Conservation (phyloP, 2,888 invertebrate genomes). For the Chrysolina haemoptera region DNA sequence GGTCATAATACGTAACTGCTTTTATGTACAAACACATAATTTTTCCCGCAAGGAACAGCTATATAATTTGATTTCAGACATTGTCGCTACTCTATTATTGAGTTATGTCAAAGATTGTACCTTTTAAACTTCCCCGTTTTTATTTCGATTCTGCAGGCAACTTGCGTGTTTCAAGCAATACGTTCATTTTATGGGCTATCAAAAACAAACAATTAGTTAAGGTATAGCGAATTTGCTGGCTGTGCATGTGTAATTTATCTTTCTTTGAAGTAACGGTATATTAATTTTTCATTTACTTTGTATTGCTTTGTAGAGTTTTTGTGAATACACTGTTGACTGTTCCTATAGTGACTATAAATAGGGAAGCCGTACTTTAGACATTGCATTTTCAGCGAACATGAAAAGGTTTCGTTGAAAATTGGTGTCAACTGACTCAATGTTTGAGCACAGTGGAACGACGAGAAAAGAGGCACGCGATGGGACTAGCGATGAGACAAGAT, state of each 20-base stretch:
- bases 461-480: no score
- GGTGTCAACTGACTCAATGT: not conserved
- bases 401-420: not conserved
- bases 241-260: not conserved
- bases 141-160: not conserved
- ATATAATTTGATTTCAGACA: no score
- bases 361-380: not conserved
- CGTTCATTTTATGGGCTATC: not conserved
- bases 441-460: no score
- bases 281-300: constrained; percentile 14
- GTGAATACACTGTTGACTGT: not conserved
- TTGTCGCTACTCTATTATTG: not conserved
- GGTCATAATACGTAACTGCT: no score
- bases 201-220: not conserved
- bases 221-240: not conserved
- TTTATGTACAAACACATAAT: no score
- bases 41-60: no score
- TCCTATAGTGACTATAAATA: not conserved
- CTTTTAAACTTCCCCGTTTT: not conserved
- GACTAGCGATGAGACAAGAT: no score
- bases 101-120: not conserved
- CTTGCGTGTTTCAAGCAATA: not conserved
- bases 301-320: not conserved
- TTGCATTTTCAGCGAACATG: not conserved
- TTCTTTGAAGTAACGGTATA: constrained; percentile 4